Percentiles rank a stretch among this genome's conserved stretches.
Conservation (phyloP, 2,797 vertebrate genomes). For the Epinephelus malabaricus region DNA sequence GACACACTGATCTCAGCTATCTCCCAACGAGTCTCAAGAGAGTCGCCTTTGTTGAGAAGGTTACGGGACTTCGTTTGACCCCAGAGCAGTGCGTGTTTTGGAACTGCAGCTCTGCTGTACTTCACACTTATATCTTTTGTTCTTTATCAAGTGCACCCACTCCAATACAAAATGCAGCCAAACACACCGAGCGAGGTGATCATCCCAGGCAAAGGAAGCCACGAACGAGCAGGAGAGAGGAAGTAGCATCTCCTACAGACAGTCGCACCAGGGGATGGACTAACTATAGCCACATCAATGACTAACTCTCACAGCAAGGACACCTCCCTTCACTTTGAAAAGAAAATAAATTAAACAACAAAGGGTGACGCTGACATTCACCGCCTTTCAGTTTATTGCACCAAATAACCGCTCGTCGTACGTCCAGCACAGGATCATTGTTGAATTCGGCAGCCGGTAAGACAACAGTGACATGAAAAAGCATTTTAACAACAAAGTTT, state of each 20-base stretch:
- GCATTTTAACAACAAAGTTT: conserved; percentile 64
- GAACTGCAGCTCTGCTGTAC: conserved; percentile 36
- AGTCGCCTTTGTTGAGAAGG: conserved; percentile 56
- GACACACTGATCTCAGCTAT: conserved; percentile 17
- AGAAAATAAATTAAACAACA: conserved; percentile 93
- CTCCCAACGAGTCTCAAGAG: conserved; percentile 28
- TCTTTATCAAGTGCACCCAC: conserved; percentile 60
- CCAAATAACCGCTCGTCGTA: conserved; percentile 74
- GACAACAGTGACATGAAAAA: conserved; percentile 53
- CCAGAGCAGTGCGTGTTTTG: conserved; percentile 37
- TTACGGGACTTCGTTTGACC: conserved; percentile 51
- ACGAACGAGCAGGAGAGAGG: conserved; percentile 64
- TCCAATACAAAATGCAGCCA: conserved; percentile 47
- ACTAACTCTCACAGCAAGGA: conserved; percentile 86
- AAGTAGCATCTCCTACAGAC: conserved; percentile 83
- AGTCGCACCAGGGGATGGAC: conserved; percentile 83
- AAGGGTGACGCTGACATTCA: conserved; percentile 89
- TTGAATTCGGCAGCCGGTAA: conserved; percentile 47
- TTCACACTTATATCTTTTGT: conserved; percentile 66
- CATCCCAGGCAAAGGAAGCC: conserved; percentile 58
- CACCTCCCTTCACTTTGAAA: conserved; percentile 90
- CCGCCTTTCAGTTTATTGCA: conserved; percentile 83
- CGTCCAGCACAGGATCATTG: conserved; percentile 61
- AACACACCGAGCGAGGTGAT: conserved; percentile 49
- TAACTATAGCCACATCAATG: conserved; percentile 92